Evolutionary conservation across 2,888 invertebrate species (phyloP), one percentile per base, ranked within the genome.

Genomic region (Coelinius sp.): DNA sequence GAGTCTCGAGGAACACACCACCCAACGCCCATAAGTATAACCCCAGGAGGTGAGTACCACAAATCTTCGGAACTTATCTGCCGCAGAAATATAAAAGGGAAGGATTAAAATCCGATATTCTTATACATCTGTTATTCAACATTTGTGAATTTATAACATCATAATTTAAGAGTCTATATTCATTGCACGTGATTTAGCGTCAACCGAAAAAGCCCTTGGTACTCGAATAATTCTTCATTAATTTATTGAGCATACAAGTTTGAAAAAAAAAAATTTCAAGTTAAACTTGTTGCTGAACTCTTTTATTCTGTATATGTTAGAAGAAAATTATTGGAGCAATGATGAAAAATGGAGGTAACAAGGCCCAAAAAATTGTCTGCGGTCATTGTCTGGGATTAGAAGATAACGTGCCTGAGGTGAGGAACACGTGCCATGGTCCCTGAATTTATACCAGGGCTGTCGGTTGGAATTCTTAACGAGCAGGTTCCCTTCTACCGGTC

Each of bases 381-480:
- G 73, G 76, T 76, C 74, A 73, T 75, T 73, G 35, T 62, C 75
- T 79, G 78, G 79, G 81, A 82, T 82, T 82, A 81, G 81, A 82
- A 80, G 82, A 62, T 62, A 82, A 82, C 82, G 82, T 82, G 82
- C 82, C 76, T 77, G 79, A 79, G 80, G 75, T 75, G 71, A 70
- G 75, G 74, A 78, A 79, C 82, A 82, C 82, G 82, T 82, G 82
- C 80, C 77, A 73, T 17, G 56, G 59, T 70, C 75, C 76, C 77
- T 82, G 81, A 84, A 85, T 83, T 85, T 82, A 82, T 83, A 81
- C 82, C 81, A 79, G 68, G 79, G 78, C 79, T 82, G 81, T 78
- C 64, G 69, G 70, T 73, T 75, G 80, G 85, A 85, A 85, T 85
- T 82, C 85, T 81, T 84, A 84, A 85, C 84, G 84, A 84, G 83